Base-by-base conservation (phyloP, 2,888 invertebrate species). In the Lapara coniferarum region DNA sequence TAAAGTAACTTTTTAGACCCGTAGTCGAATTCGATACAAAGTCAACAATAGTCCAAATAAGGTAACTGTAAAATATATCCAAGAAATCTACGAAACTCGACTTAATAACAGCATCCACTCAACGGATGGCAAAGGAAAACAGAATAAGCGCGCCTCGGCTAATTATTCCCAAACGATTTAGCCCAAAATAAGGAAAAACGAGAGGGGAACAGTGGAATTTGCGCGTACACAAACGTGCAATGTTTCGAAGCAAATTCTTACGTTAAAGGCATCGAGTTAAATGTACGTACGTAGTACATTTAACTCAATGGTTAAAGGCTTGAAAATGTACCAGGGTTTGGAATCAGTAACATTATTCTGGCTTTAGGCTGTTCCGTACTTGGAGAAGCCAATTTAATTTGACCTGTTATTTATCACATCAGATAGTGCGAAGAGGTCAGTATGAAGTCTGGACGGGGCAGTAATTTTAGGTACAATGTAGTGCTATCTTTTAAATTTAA, bases 141-240 rank as follows among this genome's bases (percentile, higher is more conserved):
- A 69, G 53, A 69, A 69, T 63, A 63, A 53, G 53, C 58, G 68
- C 66, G 66, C 51, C 10, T 19, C 19, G 57, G 78, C 82, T 84
- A 84, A 84, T 84, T 84, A 84, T 84, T 84, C 84, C 83, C 80
- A 78, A 73, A 77, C 81, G 82, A 79, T 83, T 83, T 80, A 71
- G 75, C 66, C 83, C 77, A 74, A 80, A 79, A 82, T 78, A 80
- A 80, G 81, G 79, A 79, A 83, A 77, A 80, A 69, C 73, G 73
- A 73, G 69, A 67, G 19, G 66, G 68, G 72, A 73, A 73, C 73
- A 51, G 73, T 44, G 68, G 55, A 55, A 55, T 55, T 55, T 55
- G 55, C n/a, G 52, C 53, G 53, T 14, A 53, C 53, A 53, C n/a
- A 2, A 19, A 55, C 19, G 19, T 19, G 19, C 19, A 19, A 10